These are phyloP conservation scores for Pristionchus fissidentatus DNA, from an alignment of 2,888 invertebrate species.

Conservation along the genomic window DNA sequence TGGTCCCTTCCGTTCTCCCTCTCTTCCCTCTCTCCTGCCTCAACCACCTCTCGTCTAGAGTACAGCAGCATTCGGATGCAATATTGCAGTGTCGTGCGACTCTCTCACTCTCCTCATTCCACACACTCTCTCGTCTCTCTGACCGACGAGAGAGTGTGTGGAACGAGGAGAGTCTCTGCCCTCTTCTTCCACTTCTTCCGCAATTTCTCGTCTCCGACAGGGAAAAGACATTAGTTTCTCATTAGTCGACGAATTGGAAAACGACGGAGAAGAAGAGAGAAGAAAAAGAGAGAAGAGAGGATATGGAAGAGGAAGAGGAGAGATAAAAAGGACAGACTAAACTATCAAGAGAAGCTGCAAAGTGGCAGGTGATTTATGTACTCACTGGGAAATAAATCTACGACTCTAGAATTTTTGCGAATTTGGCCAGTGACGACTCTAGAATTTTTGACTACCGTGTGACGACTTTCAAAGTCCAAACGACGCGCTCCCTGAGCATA, in stretches of 20 bases:
- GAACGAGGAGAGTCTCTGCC: background rate
- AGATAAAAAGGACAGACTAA: too few relatives aligned
- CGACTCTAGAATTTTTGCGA: background rate
- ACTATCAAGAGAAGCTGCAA: too few relatives aligned
- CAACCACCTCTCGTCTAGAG: background rate
- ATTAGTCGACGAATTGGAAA: constrained; percentile 37
- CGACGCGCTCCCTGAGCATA: too few relatives aligned
- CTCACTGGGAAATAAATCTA: too few relatives aligned
- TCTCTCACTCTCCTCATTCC: too few relatives aligned
- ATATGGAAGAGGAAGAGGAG: background rate
- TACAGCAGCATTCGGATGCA: too few relatives aligned
- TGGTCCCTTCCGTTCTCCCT: background rate
- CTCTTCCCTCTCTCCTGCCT: background rate
- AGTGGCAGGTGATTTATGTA: too few relatives aligned
- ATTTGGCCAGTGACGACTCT: background rate
- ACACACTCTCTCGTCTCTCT: too few relatives aligned
- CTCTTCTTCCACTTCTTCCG: constrained; percentile 10
- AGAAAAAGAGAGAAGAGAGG: background rate
- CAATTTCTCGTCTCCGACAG: background rate
- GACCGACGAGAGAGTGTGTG: too few relatives aligned
- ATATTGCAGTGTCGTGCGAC: too few relatives aligned
- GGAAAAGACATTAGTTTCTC: constrained; percentile 35
- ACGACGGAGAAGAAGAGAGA: constrained; percentile 22
- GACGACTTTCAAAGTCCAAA: too few relatives aligned
- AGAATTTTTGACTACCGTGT: background rate